Conservation (phyloP, 2,797 vertebrate genomes). For the Macrochelys suwanniensis region DNA sequence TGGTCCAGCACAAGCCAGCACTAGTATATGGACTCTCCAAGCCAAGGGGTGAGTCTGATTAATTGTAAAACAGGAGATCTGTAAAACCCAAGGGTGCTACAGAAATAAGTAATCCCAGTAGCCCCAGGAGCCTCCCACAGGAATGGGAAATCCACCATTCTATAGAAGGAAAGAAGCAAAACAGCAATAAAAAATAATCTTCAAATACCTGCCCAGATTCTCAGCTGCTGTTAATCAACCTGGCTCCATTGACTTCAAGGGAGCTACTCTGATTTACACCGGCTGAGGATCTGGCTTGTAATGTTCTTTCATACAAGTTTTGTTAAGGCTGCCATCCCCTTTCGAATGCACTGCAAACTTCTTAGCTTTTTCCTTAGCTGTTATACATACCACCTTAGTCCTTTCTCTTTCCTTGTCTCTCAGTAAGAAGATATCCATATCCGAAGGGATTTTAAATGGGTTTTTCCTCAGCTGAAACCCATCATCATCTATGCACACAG, state of each 20-base stretch:
- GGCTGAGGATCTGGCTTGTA: background rate
- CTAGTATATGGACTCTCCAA: background rate
- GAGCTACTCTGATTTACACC: background rate
- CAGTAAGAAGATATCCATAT: conserved; percentile 81
- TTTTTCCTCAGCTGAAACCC: conserved; percentile 66
- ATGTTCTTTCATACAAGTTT: background rate
- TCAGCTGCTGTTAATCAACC: background rate
- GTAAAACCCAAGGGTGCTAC: background rate
- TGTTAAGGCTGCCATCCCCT: background rate
- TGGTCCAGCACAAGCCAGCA: background rate
- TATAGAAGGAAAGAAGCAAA: background rate
- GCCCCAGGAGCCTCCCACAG: background rate
- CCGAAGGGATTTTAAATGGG: conserved; percentile 86
- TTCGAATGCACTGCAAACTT: background rate
- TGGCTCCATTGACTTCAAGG: background rate
- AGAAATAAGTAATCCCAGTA: background rate
- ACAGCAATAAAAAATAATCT: background rate
- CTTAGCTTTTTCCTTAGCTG: background rate
- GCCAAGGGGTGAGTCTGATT: background rate
- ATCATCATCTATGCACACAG: background rate
- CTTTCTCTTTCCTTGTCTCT: conserved; percentile 80
- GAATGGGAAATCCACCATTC: background rate
- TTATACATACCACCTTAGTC: conserved; percentile 77
- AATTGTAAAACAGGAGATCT: background rate
- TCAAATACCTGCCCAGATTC: background rate